Evolutionary conservation across 2,113 vertebrate genomes (phyloP), one percentile per base, ranked within the genome.

Genomic region (Neopipo cinnamomea): DNA sequence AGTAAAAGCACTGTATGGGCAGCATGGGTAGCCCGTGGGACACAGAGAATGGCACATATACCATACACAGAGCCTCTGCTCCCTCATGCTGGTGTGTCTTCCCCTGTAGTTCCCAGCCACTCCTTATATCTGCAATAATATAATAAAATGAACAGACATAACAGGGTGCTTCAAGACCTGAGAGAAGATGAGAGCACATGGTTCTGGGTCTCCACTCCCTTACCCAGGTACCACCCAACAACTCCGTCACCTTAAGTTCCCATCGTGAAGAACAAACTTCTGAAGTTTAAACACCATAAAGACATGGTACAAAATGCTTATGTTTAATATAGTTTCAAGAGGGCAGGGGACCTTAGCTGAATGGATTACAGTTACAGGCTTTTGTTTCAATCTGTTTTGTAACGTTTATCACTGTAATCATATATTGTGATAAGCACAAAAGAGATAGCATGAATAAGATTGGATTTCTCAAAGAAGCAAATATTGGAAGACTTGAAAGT

Each of bases 81-180:
- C 58, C 37, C 70, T 89, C 78, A 68, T 24, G 66, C 75, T 66
- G 77, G 31, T 91, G 56, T 55, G 88, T 47, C 61, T 82, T 58
- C 30, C 71, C 55, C 62, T 49, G 16, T 3, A 93, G 68, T 70
- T 56, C 79, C 53, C 89, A 88, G 80, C 11, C 37, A 66, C 72
- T 76, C 78, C 76, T 92, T 81, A 73, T 50, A 81, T 77, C 87
- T 94, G 72, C 61, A 95, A 89, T 25, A 68, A 85, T 72, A 62
- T 79, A 78, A 92, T 63, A 95, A 70, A 94, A 92, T 92, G 77
- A 94, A 89, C 72, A 96, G 50, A 49, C 53, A 8, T 82, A 96
- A 95, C 35, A 77, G 85, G 27, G 50, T 71, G 91, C 88, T 93
- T 83, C 42, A 79, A 93, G 90, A 80, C 71, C 49, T 52, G 63